Percentiles rank a stretch among this genome's conserved stretches.
phyloP scores from a whole-genome alignment of 2,888 invertebrate species.

The Auanema sp. region DNA sequence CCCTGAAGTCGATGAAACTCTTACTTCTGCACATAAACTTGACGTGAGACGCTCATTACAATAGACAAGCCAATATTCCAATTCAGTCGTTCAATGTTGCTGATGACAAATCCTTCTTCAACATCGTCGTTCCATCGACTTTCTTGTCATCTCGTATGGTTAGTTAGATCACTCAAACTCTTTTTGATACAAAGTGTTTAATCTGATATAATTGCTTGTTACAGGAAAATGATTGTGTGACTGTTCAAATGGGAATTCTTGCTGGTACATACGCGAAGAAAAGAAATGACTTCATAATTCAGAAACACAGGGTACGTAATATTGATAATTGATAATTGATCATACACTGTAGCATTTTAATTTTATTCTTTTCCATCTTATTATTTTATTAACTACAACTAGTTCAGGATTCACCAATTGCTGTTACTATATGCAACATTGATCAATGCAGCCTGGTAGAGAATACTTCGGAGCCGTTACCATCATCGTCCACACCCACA shows the following conservation, averaged over 20 bases:
- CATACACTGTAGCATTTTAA: neutral
- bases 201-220: too few relatives aligned
- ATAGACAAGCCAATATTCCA: neutral
- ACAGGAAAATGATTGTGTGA: constrained; percentile 29
- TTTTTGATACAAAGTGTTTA: too few relatives aligned
- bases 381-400: constrained; percentile 2
- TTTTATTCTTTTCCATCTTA: neutral
- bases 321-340: neutral
- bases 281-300: constrained; percentile 23
- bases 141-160: too few relatives aligned
- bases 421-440: neutral
- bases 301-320: constrained; percentile 32
- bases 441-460: neutral
- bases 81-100: constrained; percentile 1
- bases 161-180: too few relatives aligned
- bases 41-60: neutral
- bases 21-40: constrained; percentile 8
- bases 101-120: constrained; percentile 13
- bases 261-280: constrained; percentile 30
- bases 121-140: too few relatives aligned
- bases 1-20: constrained; percentile 9
- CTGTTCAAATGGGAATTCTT: constrained; percentile 37
- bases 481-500: too few relatives aligned
- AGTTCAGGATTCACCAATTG: neutral
- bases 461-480: neutral